phyloP scores from a whole-genome alignment of 2,113 vertebrate species.

The Cygnus buccinator region DNA sequence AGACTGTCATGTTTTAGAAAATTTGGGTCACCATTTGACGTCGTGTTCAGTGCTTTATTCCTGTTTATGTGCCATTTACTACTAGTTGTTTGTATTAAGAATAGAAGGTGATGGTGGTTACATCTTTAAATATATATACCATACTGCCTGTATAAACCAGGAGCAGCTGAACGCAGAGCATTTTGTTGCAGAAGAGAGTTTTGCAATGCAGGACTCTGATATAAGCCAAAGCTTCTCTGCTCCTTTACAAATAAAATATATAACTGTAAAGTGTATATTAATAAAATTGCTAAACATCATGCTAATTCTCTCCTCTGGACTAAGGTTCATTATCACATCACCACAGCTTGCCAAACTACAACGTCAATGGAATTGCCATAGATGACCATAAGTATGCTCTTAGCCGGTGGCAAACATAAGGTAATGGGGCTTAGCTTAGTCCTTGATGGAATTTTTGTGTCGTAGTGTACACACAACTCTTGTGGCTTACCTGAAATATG shows the following conservation, averaged over 20 bases:
- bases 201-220: not conserved
- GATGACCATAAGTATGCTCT: not conserved
- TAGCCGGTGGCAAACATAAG: not conserved
- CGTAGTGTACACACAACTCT: accelerated
- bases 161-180: not conserved
- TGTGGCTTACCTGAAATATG: not conserved
- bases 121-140: not conserved
- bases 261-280: not conserved
- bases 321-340: not conserved
- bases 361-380: not conserved
- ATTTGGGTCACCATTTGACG: not conserved
- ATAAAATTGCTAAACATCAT: not conserved
- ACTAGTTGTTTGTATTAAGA: not conserved
- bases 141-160: not conserved
- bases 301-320: not conserved
- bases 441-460: not conserved
- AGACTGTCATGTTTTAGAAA: no score
- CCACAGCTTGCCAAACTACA: not conserved
- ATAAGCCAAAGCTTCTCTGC: not conserved
- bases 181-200: not conserved
- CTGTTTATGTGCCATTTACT: accelerated
- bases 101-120: not conserved
- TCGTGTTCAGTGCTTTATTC: accelerated
- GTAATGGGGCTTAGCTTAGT: not conserved
- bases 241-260: not conserved